Evolutionary conservation across 2,113 vertebrate species (phyloP), one percentile per base, ranked within the genome.

Genomic region (Clupea harengus): DNA sequence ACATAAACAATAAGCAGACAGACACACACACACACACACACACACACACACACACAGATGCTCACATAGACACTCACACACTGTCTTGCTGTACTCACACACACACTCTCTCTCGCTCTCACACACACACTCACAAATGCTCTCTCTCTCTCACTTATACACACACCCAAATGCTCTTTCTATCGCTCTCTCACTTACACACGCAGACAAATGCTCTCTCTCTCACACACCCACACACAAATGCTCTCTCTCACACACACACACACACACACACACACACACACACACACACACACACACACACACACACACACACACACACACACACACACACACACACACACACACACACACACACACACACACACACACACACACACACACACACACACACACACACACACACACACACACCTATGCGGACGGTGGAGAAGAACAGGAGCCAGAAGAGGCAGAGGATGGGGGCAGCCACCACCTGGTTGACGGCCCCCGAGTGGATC

Each of bases 381-480:
- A 22, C 46, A 17, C 20, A 84, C 6, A 22, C 20, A 10, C 18
- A n/a, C 81, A 75, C 13, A 78, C 10, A 4, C 3, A n/a, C 72
- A 44, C 45, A 78, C 28, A 15, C 64, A 22, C 45, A 52, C 0
- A 2, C 88, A 99, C 98, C 97, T 86, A 96, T 84, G 82, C 98
- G 96, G 82, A 99, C 91, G 2, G 96, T 98, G 87, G 97, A 99
- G 93, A 99, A 99, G 94, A 99, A 99, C 25, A 99, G 96, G 82
- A 99, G 96, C 97, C 98, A 99, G 94, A 97, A 99, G 87, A 99
- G 97, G 90, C 98, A 99, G 89, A 99, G 97, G 92, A 99, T 99
- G 81, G 98, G 98, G 0, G 98, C 98, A 0, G 98, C 98, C 89
- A 99, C 98, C 93, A 99, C 98, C 93, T 99, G 98, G 90, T 97